Conservation (phyloP, 2,113 vertebrate genomes). For the Pao palembangensis region DNA sequence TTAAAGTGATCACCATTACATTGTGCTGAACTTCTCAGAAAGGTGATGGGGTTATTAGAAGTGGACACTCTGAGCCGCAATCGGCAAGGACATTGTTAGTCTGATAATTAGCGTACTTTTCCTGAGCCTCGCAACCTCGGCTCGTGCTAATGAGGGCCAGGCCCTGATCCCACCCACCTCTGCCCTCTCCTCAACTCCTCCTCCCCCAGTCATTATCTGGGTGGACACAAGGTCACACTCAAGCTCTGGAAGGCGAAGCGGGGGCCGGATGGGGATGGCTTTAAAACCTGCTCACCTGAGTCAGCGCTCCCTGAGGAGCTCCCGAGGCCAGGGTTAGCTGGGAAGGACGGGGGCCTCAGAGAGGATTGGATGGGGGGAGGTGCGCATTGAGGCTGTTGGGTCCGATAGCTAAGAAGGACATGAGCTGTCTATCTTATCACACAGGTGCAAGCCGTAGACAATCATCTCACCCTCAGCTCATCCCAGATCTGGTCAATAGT, state of each 20-base stretch:
- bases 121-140: conserved; percentile 65
- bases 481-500: conserved; percentile 67
- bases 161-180: conserved; percentile 42
- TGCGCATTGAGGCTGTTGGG: conserved; percentile 35
- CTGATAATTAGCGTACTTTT: conserved; percentile 77
- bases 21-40: conserved; percentile 64
- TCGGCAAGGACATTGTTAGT: conserved; percentile 75
- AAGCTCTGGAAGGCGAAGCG: conserved; percentile 44
- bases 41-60: conserved; percentile 69
- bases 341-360: conserved; percentile 42
- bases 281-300: conserved; percentile 79
- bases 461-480: conserved; percentile 69
- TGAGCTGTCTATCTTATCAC: conserved; percentile 69
- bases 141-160: conserved; percentile 71
- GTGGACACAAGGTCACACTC: conserved; percentile 76
- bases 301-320: conserved; percentile 77
- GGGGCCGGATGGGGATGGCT: conserved; percentile 36
- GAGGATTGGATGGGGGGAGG: conserved; percentile 21
- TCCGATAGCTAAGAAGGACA: conserved; percentile 70
- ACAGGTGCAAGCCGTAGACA: conserved; percentile 56
- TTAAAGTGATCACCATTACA: conserved; percentile 68
- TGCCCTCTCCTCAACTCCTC: conserved; percentile 35
- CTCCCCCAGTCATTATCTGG: conserved; percentile 40
- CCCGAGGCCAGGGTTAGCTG: conserved; percentile 40
- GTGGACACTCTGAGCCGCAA: conserved; percentile 67